Evolutionary conservation across 2,888 invertebrate genomes (phyloP).

Genomic region (Spialia ferax): DNA sequence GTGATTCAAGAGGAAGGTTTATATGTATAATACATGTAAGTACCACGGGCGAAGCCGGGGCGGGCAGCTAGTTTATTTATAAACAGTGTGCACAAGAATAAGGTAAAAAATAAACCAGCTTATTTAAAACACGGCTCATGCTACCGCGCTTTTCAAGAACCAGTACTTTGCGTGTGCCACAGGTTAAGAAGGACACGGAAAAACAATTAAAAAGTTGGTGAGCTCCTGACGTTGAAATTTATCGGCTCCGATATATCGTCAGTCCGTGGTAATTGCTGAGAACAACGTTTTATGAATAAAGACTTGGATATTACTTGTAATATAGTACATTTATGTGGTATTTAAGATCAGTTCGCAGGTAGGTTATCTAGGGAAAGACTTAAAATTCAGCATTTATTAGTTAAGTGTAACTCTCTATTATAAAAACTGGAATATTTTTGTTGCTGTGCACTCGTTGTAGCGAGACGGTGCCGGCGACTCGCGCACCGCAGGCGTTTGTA

Average conservation of each 20-base stretch:
- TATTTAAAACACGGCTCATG: not conserved
- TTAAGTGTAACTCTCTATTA: too few relatives aligned
- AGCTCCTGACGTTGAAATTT: conserved; percentile 29
- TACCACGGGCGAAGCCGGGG: too few relatives aligned
- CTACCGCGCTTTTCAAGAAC: conserved; percentile 28
- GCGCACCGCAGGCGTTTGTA: conserved; percentile 72
- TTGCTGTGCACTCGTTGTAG: not conserved
- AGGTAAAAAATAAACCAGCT: not conserved
- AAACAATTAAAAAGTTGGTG: conserved; percentile 28
- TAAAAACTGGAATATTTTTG: too few relatives aligned
- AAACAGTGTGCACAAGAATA: too few relatives aligned
- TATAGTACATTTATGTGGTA: too few relatives aligned
- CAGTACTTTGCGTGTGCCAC: conserved; percentile 34
- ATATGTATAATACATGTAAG: too few relatives aligned
- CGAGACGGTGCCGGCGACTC: conserved; percentile 57
- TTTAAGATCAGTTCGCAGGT: too few relatives aligned
- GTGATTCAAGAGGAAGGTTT: too few relatives aligned
- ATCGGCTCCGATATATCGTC: conserved; percentile 24
- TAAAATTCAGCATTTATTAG: too few relatives aligned
- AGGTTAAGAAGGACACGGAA: conserved; percentile 29
- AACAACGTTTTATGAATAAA: conserved; percentile 6
- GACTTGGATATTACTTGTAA: too few relatives aligned
- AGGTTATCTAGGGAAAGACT: too few relatives aligned
- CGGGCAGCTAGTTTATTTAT: too few relatives aligned
- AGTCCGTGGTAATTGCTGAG: conserved; percentile 18